Evolutionary conservation across 1,140 invertebrate species (phyloP).

Genomic region (Scaptomyza graminum): DNA sequence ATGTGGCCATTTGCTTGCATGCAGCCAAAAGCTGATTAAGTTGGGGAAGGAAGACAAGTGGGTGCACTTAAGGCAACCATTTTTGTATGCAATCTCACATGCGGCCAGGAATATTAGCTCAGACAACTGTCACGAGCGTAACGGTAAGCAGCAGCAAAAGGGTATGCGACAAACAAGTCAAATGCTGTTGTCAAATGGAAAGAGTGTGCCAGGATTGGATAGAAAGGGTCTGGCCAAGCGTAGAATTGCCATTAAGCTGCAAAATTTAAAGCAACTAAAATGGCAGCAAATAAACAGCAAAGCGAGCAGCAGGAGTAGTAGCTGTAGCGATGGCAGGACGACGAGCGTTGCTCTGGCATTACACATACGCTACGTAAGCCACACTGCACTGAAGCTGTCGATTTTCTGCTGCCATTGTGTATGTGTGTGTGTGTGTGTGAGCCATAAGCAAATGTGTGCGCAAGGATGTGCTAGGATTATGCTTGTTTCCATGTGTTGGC

Average conservation of each 20-base stretch:
- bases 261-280: conserved; percentile 80
- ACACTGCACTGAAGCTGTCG: conserved; percentile 59
- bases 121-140: conserved; percentile 56
- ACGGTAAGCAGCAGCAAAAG: conserved; percentile 31
- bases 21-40: conserved; percentile 6
- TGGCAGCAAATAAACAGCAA: conserved; percentile 72
- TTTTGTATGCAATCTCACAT: conserved; percentile 31
- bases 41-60: neutral
- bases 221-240: conserved; percentile 53
- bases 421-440: conserved; percentile 42
- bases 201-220: neutral
- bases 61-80: conserved; percentile 1
- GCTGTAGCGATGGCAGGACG: neutral
- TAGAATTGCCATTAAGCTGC: conserved; percentile 77
- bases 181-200: conserved; percentile 35
- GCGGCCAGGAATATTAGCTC: conserved; percentile 45
- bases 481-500: conserved; percentile 67
- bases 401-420: conserved; percentile 32
- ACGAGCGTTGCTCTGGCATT: conserved; percentile 39
- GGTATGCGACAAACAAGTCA: conserved; percentile 58
- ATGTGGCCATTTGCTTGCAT: conserved; percentile 1
- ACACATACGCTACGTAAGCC: conserved; percentile 71
- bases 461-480: conserved; percentile 70
- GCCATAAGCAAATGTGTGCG: conserved; percentile 77
- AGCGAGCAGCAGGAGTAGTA: conserved; percentile 8